Percentiles rank a stretch among this genome's conserved stretches.
Evolutionary conservation across 1,140 invertebrate genomes (phyloP).

Genomic region (Aphis gossypii): DNA sequence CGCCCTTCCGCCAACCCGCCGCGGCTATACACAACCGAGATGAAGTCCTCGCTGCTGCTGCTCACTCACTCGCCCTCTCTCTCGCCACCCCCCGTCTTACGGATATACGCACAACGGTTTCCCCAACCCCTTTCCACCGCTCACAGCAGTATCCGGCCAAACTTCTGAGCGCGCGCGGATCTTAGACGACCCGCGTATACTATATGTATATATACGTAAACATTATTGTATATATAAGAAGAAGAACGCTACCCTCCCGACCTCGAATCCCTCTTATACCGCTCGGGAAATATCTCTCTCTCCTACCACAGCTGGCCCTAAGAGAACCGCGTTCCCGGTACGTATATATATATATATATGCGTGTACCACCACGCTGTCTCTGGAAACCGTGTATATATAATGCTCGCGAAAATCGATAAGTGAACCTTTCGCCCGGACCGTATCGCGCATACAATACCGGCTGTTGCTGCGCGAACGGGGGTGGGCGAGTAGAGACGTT

Average conservation of each 20-base stretch:
- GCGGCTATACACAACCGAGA: neutral
- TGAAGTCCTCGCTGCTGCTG: neutral
- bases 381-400: neutral
- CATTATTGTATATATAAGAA: neutral
- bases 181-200: neutral
- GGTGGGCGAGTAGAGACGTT: neutral
- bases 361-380: neutral
- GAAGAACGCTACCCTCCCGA: neutral
- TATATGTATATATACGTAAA: neutral
- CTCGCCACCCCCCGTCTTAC: neutral
- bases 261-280: neutral
- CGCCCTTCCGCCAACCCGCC: neutral
- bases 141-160: neutral
- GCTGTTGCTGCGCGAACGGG: neutral
- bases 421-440: slow-evolving; percentile 34
- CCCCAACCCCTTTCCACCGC: neutral
- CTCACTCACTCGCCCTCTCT: neutral
- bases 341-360: too few relatives aligned
- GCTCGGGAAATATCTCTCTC: neutral
- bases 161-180: neutral
- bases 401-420: slow-evolving; percentile 34
- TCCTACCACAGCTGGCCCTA: neutral
- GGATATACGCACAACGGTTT: neutral
- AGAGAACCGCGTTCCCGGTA: neutral
- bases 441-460: slow-evolving; percentile 19